Evolutionary conservation across 1,140 invertebrate genomes (phyloP).

Genomic region (Polypedilum vanderplanki): DNA sequence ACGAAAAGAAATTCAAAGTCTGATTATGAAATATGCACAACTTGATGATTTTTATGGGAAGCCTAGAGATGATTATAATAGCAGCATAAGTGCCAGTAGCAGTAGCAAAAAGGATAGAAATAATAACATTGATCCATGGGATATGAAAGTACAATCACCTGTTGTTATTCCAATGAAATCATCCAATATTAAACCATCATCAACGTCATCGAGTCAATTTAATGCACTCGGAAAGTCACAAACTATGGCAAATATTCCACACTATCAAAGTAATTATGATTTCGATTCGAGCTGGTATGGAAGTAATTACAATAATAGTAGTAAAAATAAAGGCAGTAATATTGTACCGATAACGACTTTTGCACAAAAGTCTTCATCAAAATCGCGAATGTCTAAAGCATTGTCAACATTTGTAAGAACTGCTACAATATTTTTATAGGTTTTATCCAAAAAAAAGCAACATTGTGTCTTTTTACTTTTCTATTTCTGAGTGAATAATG

Average conservation of each 20-base stretch:
- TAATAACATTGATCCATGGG: slow-evolving; percentile 20
- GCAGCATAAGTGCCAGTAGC: slow-evolving; percentile 32
- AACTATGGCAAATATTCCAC: slow-evolving; percentile 6
- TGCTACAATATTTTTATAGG: background rate
- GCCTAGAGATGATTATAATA: slow-evolving; percentile 39
- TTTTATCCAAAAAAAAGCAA: no score
- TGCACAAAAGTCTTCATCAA: slow-evolving; percentile 40
- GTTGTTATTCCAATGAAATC: slow-evolving; percentile 3
- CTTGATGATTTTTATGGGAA: slow-evolving; percentile 58
- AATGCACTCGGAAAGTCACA: background rate
- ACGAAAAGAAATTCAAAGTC: slow-evolving; percentile 69
- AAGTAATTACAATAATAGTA: slow-evolving; percentile 15
- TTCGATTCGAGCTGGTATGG: slow-evolving; percentile 23
- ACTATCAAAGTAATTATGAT: slow-evolving; percentile 28
- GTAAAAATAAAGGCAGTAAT: slow-evolving; percentile 6
- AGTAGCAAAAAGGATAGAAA: slow-evolving; percentile 32
- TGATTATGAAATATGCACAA: slow-evolving; percentile 69
- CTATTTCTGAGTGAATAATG: no score
- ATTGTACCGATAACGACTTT: slow-evolving; percentile 29
- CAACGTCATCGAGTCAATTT: background rate
- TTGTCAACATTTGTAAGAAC: slow-evolving; percentile 44
- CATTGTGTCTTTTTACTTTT: no score
- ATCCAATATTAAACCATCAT: background rate
- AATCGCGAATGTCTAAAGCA: slow-evolving; percentile 45
- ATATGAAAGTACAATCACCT: background rate